Evolutionary conservation across 2,113 vertebrate genomes (phyloP).

Genomic region (Nyctereutes procyonoides): DNA sequence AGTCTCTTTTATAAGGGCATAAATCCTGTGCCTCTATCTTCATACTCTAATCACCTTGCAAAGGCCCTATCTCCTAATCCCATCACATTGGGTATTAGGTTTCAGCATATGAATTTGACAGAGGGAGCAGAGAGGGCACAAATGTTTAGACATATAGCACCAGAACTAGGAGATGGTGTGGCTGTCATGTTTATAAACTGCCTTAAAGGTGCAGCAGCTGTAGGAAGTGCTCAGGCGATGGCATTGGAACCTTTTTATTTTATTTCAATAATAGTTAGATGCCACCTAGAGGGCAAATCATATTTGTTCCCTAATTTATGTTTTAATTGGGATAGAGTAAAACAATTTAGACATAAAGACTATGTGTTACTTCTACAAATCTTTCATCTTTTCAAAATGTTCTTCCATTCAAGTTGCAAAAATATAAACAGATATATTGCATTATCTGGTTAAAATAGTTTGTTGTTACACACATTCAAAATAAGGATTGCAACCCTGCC

Average conservation of each 20-base stretch:
- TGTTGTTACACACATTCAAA: background rate
- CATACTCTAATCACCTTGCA: background rate
- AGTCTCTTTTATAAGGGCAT: background rate
- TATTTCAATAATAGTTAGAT: slow-evolving; percentile 41
- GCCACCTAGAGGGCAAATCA: slow-evolving; percentile 27
- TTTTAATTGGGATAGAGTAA: slow-evolving; percentile 5
- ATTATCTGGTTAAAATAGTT: background rate
- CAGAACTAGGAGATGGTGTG: background rate
- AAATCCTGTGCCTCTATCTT: background rate
- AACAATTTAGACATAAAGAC: background rate
- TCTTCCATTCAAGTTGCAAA: slow-evolving; percentile 7
- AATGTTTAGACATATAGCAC: background rate
- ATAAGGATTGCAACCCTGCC: background rate
- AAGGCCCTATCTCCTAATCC: background rate
- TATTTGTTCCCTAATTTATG: background rate
- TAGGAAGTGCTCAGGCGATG: background rate
- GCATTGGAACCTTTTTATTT: background rate
- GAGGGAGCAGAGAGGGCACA: background rate
- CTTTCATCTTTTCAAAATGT: background rate
- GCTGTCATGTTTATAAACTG: background rate
- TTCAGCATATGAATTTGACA: background rate
- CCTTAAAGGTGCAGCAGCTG: background rate
- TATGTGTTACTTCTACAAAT: background rate
- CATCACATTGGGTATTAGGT: background rate
- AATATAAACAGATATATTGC: background rate